These are phyloP conservation scores for Spinibarbus caldwelli DNA, from an alignment of 2,797 vertebrate genomes.

Conservation along the genomic window DNA sequence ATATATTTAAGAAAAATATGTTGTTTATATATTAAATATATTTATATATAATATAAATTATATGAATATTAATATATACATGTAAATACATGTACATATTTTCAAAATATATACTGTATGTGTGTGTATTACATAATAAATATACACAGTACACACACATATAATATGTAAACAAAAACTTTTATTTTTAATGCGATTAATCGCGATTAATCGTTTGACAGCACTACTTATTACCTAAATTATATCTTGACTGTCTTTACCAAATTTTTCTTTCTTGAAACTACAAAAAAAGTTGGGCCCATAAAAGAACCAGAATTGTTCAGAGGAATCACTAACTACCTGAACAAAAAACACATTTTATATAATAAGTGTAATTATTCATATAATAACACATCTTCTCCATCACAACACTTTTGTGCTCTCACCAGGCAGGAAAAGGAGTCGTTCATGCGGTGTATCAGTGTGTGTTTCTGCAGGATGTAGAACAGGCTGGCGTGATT, in stretches of 20 bases:
- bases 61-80: no score
- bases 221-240: not conserved
- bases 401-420: slow-evolving; percentile 22
- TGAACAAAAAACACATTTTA: not conserved
- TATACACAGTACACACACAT: not conserved
- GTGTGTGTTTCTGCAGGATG: slow-evolving; percentile 89
- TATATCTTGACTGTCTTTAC: not conserved
- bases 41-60: not conserved
- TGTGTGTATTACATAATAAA: no score
- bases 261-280: not conserved
- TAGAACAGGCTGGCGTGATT: slow-evolving; percentile 90
- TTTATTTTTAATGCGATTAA: not conserved
- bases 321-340: not conserved
- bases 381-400: not conserved
- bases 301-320: not conserved
- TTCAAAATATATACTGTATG: no score
- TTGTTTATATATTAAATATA: not conserved
- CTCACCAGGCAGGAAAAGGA: slow-evolving; percentile 98
- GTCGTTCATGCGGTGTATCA: slow-evolving; percentile 95
- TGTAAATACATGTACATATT: no score
- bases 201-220: not conserved
- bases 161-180: not conserved
- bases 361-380: not conserved
- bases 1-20: not conserved
- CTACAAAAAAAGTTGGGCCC: not conserved